A percentile compares a stretch with the other conserved stretches of the same genome.
Conservation (phyloP, 2,888 invertebrate species). For the Oscheius sp. region DNA sequence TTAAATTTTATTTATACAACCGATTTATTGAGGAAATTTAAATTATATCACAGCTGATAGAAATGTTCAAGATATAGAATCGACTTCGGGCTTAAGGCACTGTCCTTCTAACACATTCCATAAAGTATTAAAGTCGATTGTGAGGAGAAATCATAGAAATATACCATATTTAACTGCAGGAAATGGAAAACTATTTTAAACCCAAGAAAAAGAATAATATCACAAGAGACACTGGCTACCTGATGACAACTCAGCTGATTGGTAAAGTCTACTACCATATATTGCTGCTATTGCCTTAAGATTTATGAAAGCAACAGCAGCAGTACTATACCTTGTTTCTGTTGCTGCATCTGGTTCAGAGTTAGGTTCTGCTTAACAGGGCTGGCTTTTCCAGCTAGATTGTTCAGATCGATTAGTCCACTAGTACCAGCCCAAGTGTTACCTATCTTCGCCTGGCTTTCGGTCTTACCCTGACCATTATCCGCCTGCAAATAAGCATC, state of each 20-base stretch:
- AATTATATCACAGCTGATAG: slow-evolving; percentile 1
- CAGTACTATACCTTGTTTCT: slow-evolving; percentile 6
- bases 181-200: neutral
- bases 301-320: neutral
- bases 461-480: no score
- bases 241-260: slow-evolving; percentile 7
- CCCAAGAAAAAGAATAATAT: slow-evolving; percentile 15
- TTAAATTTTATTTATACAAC: neutral
- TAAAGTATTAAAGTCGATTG: neutral
- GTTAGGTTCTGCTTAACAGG: slow-evolving; percentile 24
- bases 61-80: neutral
- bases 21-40: neutral
- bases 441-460: slow-evolving; percentile 28
- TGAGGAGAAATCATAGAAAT: neutral
- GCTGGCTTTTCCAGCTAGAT: slow-evolving; percentile 22
- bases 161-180: neutral
- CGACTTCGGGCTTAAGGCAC: slow-evolving; percentile 1
- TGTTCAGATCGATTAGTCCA: slow-evolving; percentile 31
- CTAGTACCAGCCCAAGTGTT: slow-evolving; percentile 29
- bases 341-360: slow-evolving; percentile 31
- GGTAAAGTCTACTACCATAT: neutral
- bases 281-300: neutral
- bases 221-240: slow-evolving; percentile 23
- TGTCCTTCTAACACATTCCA: slow-evolving; percentile 1
- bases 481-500: no score